These are phyloP conservation scores for Athalia circularis DNA, from an alignment of 2,888 invertebrate genomes.

Conservation along the genomic window DNA sequence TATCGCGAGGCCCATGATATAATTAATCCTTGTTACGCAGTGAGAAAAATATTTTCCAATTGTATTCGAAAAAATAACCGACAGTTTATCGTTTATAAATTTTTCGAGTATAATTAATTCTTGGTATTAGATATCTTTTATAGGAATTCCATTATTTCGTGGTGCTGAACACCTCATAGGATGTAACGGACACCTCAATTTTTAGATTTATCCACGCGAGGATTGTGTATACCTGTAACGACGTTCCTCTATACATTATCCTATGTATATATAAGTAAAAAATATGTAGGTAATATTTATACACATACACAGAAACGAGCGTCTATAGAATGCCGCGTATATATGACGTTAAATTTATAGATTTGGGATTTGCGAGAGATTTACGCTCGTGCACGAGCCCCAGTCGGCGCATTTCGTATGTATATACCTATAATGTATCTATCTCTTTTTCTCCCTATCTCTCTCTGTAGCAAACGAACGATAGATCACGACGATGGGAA, in stretches of 20 bases:
- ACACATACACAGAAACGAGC: neutral
- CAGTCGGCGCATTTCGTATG: neutral
- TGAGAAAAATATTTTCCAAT: neutral
- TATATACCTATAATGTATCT: neutral
- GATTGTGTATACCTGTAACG: neutral
- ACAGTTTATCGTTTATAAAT: too few relatives aligned
- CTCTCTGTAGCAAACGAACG: slow-evolving; percentile 34
- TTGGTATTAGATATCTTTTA: neutral
- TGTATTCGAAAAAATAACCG: neutral
- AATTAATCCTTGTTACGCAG: slow-evolving; percentile 9
- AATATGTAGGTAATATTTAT: neutral
- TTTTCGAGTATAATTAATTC: slow-evolving; percentile 27
- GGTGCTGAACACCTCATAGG: neutral
- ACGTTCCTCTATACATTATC: neutral
- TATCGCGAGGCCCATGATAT: neutral
- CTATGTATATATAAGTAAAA: neutral
- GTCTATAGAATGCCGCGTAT: slow-evolving; percentile 21
- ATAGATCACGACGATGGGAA: slow-evolving; percentile 36
- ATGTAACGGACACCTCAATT: neutral
- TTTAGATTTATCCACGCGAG: slow-evolving; percentile 13
- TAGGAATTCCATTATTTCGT: slow-evolving; percentile 9
- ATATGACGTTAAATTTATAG: slow-evolving; percentile 33
- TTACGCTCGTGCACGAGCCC: slow-evolving; percentile 31
- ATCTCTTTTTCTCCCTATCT: neutral
- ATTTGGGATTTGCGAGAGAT: slow-evolving; percentile 38